Percentiles rank a stretch among this genome's conserved stretches.
Conservation (phyloP, 1,140 invertebrate genomes). For the Ceratosolen solmsi region DNA sequence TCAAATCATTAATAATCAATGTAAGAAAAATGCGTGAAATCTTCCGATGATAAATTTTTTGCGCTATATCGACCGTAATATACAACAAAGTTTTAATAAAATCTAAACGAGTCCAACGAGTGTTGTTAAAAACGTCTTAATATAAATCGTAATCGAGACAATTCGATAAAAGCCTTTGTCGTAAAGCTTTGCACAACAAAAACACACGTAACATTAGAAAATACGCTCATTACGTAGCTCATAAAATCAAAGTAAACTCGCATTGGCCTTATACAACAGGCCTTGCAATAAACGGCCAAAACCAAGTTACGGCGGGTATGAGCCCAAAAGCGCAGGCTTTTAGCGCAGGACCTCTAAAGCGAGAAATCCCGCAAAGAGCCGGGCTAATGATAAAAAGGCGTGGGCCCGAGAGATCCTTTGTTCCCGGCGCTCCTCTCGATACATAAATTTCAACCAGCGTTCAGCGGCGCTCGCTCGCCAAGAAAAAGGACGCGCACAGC, state of each 20-base stretch:
- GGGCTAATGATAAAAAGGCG: not conserved
- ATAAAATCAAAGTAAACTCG: not conserved
- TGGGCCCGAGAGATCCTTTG: constrained; percentile 6
- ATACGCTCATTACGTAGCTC: not conserved
- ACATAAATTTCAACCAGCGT: not conserved
- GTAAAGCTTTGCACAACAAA: not conserved
- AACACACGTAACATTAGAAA: not conserved
- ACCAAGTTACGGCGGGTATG: not conserved
- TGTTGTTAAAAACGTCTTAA: too few species aligned
- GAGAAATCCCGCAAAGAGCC: not conserved
- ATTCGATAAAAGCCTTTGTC: too few species aligned
- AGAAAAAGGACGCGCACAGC: constrained; percentile 58
- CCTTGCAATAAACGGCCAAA: not conserved
- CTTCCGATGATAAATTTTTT: too few species aligned
- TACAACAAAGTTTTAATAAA: too few species aligned
- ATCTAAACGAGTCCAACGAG: too few species aligned
- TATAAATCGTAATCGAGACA: too few species aligned
- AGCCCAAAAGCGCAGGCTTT: not conserved
- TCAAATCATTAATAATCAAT: not conserved
- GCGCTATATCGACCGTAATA: too few species aligned
- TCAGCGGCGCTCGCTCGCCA: constrained; percentile 48
- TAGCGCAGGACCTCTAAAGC: not conserved
- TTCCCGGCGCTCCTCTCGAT: not conserved
- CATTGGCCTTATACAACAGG: not conserved
- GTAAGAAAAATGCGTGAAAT: too few species aligned